Conservation (phyloP, 2,888 invertebrate genomes). For the Sericinus montela region DNA sequence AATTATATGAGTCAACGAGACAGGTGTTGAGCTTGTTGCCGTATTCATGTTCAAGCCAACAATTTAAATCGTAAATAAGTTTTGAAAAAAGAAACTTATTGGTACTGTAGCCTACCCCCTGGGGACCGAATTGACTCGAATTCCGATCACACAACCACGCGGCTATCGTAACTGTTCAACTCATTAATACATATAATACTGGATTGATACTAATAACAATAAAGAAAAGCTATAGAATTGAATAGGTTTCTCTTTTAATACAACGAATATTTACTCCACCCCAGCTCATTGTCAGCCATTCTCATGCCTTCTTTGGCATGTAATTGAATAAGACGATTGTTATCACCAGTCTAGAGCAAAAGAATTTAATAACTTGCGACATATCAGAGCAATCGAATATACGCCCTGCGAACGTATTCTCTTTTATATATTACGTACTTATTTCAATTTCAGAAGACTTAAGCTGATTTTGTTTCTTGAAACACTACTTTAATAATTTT, state of each 20-base stretch:
- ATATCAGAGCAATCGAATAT: slow-evolving; percentile 39
- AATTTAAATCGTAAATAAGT: too few relatives aligned
- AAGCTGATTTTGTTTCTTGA: slow-evolving; percentile 54
- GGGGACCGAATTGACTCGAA: too few relatives aligned
- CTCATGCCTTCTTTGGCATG: slow-evolving; percentile 63
- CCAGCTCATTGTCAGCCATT: slow-evolving; percentile 65
- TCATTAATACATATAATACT: too few relatives aligned
- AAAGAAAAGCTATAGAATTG: too few relatives aligned
- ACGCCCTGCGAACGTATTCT: slow-evolving; percentile 37
- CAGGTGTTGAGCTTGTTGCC: too few relatives aligned
- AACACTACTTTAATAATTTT: slow-evolving; percentile 61
- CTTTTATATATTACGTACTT: slow-evolving; percentile 9
- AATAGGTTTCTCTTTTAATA: slow-evolving; percentile 22
- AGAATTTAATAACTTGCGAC: slow-evolving; percentile 72
- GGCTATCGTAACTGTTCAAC: too few relatives aligned
- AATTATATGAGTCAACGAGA: too few relatives aligned
- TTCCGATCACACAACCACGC: too few relatives aligned
- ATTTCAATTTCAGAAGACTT: slow-evolving; percentile 22
- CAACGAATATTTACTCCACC: slow-evolving; percentile 51
- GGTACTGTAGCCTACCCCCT: too few relatives aligned
- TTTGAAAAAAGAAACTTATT: too few relatives aligned
- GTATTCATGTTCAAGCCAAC: too few relatives aligned
- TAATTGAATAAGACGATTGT: slow-evolving; percentile 74
- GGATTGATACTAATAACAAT: too few relatives aligned
- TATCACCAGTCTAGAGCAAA: slow-evolving; percentile 59